Evolutionary conservation across 2,797 vertebrate genomes (phyloP).

Genomic region (Amazona ochrocephala): DNA sequence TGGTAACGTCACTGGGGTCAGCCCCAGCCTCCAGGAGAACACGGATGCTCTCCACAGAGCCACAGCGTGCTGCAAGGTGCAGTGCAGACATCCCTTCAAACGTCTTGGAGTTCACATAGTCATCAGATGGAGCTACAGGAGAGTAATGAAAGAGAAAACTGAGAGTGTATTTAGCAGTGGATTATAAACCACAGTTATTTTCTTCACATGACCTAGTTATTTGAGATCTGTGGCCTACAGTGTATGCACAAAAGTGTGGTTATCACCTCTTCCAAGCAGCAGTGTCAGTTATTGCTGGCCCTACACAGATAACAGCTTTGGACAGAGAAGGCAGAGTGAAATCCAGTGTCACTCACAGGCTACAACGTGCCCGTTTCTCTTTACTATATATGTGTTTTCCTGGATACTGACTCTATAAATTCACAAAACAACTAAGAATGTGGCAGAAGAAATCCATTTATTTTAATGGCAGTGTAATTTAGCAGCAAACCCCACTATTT

Average conservation of each 20-base stretch:
- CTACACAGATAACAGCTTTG: background rate
- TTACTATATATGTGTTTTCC: too few relatives aligned
- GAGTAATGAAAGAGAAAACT: background rate
- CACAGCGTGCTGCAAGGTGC: constrained; percentile 85
- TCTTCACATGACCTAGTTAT: background rate
- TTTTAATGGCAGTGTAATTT: background rate
- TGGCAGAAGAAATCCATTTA: fast-evolving
- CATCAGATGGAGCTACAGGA: constrained; percentile 70
- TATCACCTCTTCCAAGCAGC: background rate
- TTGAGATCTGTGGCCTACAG: background rate
- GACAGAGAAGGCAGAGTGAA: background rate
- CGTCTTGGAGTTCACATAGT: constrained; percentile 83
- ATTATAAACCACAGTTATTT: background rate
- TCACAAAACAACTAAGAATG: background rate
- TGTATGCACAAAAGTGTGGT: fast-evolving
- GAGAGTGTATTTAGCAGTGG: background rate
- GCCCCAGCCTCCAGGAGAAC: constrained; percentile 83
- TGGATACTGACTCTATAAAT: background rate
- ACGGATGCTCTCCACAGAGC: constrained; percentile 75
- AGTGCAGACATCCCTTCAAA: constrained; percentile 88
- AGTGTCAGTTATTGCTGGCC: background rate
- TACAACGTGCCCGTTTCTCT: background rate
- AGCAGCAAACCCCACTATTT: background rate
- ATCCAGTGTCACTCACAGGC: background rate
- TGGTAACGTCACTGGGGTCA: constrained; percentile 82